Evolutionary conservation across 2,888 invertebrate genomes (phyloP), one percentile per base, ranked within the genome.

Genomic region (Drosophila kokeensis): DNA sequence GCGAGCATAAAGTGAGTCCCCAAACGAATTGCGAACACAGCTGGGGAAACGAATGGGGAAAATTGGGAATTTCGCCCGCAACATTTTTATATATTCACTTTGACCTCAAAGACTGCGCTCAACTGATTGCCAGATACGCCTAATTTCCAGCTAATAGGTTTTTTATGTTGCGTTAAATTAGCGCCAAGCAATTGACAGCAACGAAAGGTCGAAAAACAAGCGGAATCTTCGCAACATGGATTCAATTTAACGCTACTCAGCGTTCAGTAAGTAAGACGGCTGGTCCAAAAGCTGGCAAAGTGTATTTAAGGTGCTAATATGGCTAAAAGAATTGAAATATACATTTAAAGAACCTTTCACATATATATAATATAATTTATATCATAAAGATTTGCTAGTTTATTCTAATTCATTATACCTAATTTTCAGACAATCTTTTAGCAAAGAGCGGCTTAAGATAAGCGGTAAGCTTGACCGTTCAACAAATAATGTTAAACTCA

Each of bases 71-170:
- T 77, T 49, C 30, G 57, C 66, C 64, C 30, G 27, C 36, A 18
- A 58, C 40, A 45, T 57, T 66, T 66, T 45, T 53, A 27, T 38
- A 38, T 34, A 64, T 36, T 42, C 63, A 34, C 42, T 62, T 67
- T 57, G 69, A 68, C 49, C 57, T 34, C 57, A 55, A 34, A 50
- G n/a, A 40, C 32, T n/a, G 10, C 60, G n/a, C 21, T 30, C 11
- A 61, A 67, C 53, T 67, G 79, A 40, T 64, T 38, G 55, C 67
- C 48, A 50, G 45, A 65, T 34, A 70, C 66, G 71, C 69, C 75
- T 80, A 85, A 90, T 80, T 85, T 83, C 62, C 86, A 62, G 72
- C 77, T 73, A 79, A 80, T 88, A 83, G 73, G 73, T 59, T 83
- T 80, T 83, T 67, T 60, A 73, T 79, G 79, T 79, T 64, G 57